Base-by-base conservation (phyloP, 2,113 vertebrate genomes). In the Melanotaenia duboulayi region DNA sequence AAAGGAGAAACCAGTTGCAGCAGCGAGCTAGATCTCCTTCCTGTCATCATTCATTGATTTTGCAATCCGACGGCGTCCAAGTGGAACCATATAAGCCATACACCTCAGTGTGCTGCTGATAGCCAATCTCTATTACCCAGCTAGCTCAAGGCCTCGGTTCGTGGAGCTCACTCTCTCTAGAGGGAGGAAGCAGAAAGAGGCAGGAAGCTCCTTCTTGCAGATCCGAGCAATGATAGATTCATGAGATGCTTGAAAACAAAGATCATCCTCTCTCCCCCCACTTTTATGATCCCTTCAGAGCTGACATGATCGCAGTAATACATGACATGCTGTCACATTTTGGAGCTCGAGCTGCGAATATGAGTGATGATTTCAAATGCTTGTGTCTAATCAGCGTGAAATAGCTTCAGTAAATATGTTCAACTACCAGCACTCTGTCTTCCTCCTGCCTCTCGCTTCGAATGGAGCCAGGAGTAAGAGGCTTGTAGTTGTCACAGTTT, bases 21-120 rank as follows among this genome's bases (percentile, higher is more conserved):
- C 78, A 63, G 49, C 73, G 51, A 68, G 81, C 80, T 63, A 66
- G 78, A 86, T 89, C 86, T 85, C 84, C 74, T 84, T 79, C 80
- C 82, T 83, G 91, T 92, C 90, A 93, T 88, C 80, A 90, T 85
- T 78, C 86, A 89, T 91, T 90, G 90, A 92, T 92, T 92, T 92
- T 87, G 91, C 89, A 93, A 93, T 94, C 90, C 81, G 49, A 75
- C 13, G 8, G 78, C 84, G 73, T 87, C 76, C 81, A 77, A 80
- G 88, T 82, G 70, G 85, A 90, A 89, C 90, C 81, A 54, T 73
- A 82, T 68, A 87, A 87, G 79, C 83, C 70, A 9, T 80, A 78
- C 82, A 74, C 85, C 86, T 90, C 80, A 79, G 77, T 65, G 85
- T 74, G 80, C 73, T 3, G 23, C 88, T 81, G 81, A 90, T 83